Conservation (phyloP, 92 coral and sea anemone genomes). For the Parazoanthus swiftii region DNA sequence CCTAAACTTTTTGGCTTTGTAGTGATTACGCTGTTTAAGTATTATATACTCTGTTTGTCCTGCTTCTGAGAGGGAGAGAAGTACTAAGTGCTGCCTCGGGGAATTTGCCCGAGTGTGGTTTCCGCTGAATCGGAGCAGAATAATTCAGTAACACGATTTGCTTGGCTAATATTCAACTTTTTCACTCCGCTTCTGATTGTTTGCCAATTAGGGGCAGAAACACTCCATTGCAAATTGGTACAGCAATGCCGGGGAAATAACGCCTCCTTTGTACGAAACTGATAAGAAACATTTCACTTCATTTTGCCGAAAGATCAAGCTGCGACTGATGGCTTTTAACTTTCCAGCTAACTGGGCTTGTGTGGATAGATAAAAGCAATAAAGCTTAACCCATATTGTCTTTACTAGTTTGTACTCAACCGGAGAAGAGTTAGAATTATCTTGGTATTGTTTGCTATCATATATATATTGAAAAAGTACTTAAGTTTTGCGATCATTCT, state of each 20-base stretch:
- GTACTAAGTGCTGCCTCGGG: not conserved
- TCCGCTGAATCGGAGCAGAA: conserved; percentile 7
- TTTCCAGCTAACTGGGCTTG: not conserved
- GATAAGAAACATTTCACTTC: not conserved
- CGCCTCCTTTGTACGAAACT: not conserved
- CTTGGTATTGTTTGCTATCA: not conserved
- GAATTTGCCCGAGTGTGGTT: not conserved
- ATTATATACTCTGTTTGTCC: not conserved
- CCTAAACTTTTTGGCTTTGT: not conserved
- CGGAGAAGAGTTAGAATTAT: not conserved
- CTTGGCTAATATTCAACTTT: not conserved
- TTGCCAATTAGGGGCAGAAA: not conserved
- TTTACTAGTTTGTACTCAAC: not conserved
- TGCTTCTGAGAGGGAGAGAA: not conserved
- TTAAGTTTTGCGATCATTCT: not conserved
- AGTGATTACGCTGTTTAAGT: not conserved
- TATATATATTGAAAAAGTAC: not conserved
- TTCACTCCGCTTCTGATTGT: not conserved
- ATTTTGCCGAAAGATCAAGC: not conserved
- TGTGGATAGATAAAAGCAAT: not conserved
- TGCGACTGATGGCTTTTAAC: conserved; percentile 10
- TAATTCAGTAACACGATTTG: conserved; percentile 15
- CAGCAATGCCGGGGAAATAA: not conserved
- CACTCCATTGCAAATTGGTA: not conserved
- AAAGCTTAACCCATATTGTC: not conserved